Evolutionary conservation across 2,888 invertebrate genomes (phyloP).

Genomic region (Marronus borbonicus): DNA sequence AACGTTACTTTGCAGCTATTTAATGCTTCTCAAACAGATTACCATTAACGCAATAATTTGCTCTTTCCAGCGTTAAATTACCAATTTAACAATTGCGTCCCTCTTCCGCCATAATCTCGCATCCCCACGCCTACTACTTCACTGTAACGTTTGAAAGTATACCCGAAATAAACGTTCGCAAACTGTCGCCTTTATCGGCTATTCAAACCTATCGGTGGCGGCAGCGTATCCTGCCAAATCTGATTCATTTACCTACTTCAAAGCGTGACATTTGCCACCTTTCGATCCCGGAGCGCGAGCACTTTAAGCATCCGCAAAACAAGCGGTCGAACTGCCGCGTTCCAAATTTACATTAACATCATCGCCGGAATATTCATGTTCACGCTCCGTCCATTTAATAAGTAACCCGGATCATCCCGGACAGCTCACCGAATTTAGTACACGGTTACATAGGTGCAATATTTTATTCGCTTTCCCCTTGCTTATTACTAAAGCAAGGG

Average conservation of each 20-base stretch:
- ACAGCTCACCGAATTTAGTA: not conserved
- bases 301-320: slow-evolving; percentile 16
- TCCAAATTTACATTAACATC: not conserved
- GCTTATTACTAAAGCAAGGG: not conserved
- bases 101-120: not conserved
- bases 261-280: slow-evolving; percentile 35
- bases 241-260: slow-evolving; percentile 37
- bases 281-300: slow-evolving; percentile 10
- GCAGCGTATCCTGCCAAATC: slow-evolving; percentile 1
- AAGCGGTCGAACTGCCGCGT: slow-evolving; percentile 1
- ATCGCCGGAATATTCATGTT: slow-evolving; percentile 6
- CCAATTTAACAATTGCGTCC: not conserved
- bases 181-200: not conserved
- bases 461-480: slow-evolving; percentile 2
- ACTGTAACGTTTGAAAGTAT: not conserved
- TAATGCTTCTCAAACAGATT: not conserved
- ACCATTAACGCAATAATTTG: not conserved
- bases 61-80: slow-evolving; percentile 5
- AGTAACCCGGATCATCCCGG: not conserved
- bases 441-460: slow-evolving; percentile 3
- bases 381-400: not conserved
- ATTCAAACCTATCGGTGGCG: not conserved
- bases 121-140: not conserved
- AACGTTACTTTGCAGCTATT: no score
- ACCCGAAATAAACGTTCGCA: slow-evolving; percentile 1